Evolutionary conservation across 2,113 vertebrate species (phyloP).

Genomic region (Todiramphus chloris): DNA sequence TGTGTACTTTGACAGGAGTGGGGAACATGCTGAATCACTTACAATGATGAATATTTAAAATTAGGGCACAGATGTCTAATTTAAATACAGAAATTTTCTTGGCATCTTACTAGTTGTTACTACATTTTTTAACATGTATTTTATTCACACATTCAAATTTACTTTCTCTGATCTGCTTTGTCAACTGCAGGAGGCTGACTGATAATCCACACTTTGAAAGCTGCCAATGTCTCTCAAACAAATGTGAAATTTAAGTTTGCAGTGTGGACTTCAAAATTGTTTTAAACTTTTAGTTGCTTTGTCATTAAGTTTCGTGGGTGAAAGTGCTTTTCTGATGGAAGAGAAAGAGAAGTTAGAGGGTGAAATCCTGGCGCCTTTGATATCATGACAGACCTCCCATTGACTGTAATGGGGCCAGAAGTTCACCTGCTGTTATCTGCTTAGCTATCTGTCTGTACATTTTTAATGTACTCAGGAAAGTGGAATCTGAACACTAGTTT

Average conservation of each 20-base stretch:
- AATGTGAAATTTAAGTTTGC: conserved; percentile 41
- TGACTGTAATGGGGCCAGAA: conserved; percentile 56
- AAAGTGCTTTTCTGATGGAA: conserved; percentile 27
- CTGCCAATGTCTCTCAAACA: conserved; percentile 44
- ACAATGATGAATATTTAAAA: conserved; percentile 75
- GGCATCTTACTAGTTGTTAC: conserved; percentile 79
- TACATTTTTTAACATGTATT: conserved; percentile 74
- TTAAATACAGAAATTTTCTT: conserved; percentile 80
- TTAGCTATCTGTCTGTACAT: conserved; percentile 58
- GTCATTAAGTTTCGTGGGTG: conserved; percentile 27
- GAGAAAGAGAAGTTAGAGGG: conserved; percentile 31
- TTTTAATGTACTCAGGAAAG: conserved; percentile 57
- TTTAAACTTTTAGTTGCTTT: conserved; percentile 51
- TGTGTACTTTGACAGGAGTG: conserved; percentile 67
- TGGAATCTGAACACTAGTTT: conserved; percentile 31
- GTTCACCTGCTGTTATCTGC: conserved; percentile 62
- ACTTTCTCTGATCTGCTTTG: conserved; percentile 73
- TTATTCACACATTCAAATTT: conserved; percentile 79
- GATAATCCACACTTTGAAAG: conserved; percentile 54
- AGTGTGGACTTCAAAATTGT: conserved; percentile 18
- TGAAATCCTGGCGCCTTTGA: conserved; percentile 54
- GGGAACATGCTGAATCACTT: conserved; percentile 73
- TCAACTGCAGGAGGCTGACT: conserved; percentile 73
- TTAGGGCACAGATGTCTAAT: conserved; percentile 80
- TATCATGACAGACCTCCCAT: conserved; percentile 50